Evolutionary conservation across 2,797 vertebrate genomes (phyloP).

Genomic region (Thunnus albacares): DNA sequence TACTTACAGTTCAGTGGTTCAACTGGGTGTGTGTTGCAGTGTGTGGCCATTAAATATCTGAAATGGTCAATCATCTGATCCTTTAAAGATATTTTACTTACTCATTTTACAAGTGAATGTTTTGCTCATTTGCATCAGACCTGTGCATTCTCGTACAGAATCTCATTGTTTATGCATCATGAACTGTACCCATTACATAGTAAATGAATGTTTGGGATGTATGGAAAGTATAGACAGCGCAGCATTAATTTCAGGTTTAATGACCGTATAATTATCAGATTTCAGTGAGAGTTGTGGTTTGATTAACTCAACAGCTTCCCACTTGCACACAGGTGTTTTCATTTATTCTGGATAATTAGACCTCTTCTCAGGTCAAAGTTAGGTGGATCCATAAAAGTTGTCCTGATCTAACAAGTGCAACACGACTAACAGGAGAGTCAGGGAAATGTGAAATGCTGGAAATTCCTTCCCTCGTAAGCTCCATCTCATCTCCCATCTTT

Average conservation of each 20-base stretch:
- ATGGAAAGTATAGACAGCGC: neutral
- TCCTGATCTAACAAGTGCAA: slow-evolving; percentile 36
- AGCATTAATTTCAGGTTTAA: slow-evolving; percentile 24
- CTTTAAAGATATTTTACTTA: slow-evolving; percentile 2
- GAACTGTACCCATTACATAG: slow-evolving; percentile 1
- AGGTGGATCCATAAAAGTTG: slow-evolving; percentile 37
- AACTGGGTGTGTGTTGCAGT: slow-evolving; percentile 18
- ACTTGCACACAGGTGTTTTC: slow-evolving; percentile 38
- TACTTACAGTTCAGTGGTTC: slow-evolving; percentile 34
- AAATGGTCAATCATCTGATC: slow-evolving; percentile 16
- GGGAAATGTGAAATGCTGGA: slow-evolving; percentile 40
- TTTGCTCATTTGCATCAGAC: slow-evolving; percentile 16
- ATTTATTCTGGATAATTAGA: slow-evolving; percentile 44
- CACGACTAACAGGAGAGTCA: neutral
- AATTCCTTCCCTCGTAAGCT: slow-evolving; percentile 19
- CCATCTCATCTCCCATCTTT: slow-evolving; percentile 44
- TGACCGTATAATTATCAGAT: slow-evolving; percentile 22
- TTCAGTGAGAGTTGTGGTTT: slow-evolving; percentile 1
- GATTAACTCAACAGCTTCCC: neutral
- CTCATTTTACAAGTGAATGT: slow-evolving; percentile 10
- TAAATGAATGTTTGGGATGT: neutral
- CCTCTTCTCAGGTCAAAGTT: slow-evolving; percentile 29
- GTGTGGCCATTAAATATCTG: slow-evolving; percentile 16
- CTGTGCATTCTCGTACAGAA: slow-evolving; percentile 9
- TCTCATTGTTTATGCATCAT: slow-evolving; percentile 14